These are phyloP conservation scores for Coenobita brevimanus DNA, from an alignment of 1,140 invertebrate genomes.

Conservation along the genomic window DNA sequence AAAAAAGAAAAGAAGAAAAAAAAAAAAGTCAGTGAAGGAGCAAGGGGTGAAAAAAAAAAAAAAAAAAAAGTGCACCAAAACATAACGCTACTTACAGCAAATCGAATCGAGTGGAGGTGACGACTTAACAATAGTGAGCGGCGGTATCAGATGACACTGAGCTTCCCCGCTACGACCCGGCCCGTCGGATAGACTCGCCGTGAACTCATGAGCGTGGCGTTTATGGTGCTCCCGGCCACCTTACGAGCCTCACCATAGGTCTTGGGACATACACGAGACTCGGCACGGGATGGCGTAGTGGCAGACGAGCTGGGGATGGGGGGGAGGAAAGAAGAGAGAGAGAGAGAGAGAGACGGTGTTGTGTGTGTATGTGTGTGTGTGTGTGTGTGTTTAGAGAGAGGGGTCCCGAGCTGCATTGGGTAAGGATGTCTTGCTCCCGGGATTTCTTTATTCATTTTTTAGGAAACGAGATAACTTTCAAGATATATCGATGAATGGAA, in stretches of 20 bases:
- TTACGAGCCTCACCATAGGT: slow-evolving; percentile 57
- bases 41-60: no score
- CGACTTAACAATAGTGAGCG: slow-evolving; percentile 49
- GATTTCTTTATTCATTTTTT: no score
- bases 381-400: no score
- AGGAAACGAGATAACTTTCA: no score
- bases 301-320: no score
- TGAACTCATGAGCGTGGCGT: slow-evolving; percentile 51
- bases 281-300: neutral
- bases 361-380: no score
- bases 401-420: no score
- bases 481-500: no score
- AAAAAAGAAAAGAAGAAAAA: neutral
- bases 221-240: slow-evolving; percentile 50
- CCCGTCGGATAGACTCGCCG: slow-evolving; percentile 26
- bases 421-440: no score
- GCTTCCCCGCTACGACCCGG: slow-evolving; percentile 28
- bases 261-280: slow-evolving; percentile 37
- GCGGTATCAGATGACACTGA: slow-evolving; percentile 48
- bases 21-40: neutral
- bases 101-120: slow-evolving; percentile 58
- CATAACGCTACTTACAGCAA: slow-evolving; percentile 47
- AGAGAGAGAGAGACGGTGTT: no score
- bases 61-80: slow-evolving; percentile 5
- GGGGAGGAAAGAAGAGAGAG: no score